Conservation (phyloP, 2,888 invertebrate genomes). For the Criorhina ranunculi region DNA sequence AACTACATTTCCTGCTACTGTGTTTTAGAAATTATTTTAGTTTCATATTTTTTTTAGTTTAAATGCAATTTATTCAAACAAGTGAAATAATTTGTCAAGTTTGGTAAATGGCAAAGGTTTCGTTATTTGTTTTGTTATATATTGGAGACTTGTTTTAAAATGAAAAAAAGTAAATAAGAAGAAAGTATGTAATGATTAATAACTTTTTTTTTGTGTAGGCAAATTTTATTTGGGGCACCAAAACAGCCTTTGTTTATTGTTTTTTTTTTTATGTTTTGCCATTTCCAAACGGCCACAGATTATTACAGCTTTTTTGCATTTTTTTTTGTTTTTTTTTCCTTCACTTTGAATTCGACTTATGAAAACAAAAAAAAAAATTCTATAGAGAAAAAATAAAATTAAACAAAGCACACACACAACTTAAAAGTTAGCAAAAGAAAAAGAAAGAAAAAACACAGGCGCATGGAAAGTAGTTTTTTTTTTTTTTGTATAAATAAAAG, state of each 20-base stretch:
- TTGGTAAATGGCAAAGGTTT: conserved; percentile 80
- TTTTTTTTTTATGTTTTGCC: conserved; percentile 82
- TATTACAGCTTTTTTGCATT: conserved; percentile 78
- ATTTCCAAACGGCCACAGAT: conserved; percentile 87
- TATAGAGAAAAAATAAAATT: conserved; percentile 68
- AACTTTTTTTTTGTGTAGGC: conserved; percentile 34
- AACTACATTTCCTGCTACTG: conserved; percentile 76
- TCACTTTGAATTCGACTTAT: conserved; percentile 85
- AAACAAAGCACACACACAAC: conserved; percentile 72
- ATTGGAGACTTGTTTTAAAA: conserved; percentile 32
- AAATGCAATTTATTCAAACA: conserved; percentile 29
- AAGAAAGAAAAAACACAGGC: conserved; percentile 77
- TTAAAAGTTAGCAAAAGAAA: conserved; percentile 9
- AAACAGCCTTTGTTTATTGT: conserved; percentile 86
- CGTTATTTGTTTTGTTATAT: conserved; percentile 30
- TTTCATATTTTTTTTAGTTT: conserved; percentile 26
- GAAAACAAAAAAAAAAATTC: conserved; percentile 78
- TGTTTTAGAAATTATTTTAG: conserved; percentile 65
- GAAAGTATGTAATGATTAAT: background rate
- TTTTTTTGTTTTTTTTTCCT: conserved; percentile 69
- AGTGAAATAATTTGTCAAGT: conserved; percentile 77
- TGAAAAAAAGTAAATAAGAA: background rate
- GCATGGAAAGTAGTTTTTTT: conserved; percentile 78
- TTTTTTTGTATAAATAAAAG: conserved; percentile 32
- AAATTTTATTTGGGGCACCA: conserved; percentile 85